Evolutionary conservation across 2,888 invertebrate genomes (phyloP).

Genomic region (Xylota sylvarum): DNA sequence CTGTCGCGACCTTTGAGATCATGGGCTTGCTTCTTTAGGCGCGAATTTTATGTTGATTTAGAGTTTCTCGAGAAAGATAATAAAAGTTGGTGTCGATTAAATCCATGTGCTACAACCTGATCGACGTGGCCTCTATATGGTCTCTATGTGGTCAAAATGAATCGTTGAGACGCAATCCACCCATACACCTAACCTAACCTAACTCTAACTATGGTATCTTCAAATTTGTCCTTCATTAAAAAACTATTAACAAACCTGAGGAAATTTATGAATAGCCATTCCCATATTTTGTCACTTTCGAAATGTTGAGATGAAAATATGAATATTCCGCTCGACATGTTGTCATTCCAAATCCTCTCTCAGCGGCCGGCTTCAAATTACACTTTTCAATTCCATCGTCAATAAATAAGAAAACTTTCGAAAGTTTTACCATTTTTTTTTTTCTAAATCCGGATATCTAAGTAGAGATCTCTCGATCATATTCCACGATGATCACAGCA

Average conservation of each 20-base stretch:
- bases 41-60: no score
- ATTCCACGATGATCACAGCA: slow-evolving; percentile 47
- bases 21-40: no score
- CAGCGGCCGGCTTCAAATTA: slow-evolving; percentile 37
- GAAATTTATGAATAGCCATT: slow-evolving; percentile 19
- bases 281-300: slow-evolving; percentile 51
- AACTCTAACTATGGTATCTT: not conserved
- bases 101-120: no score
- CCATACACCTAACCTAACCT: no score
- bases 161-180: no score
- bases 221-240: slow-evolving; percentile 22
- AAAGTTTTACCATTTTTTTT: slow-evolving; percentile 35
- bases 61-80: no score
- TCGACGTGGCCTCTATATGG: no score
- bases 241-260: not conserved
- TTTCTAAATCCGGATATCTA: slow-evolving; percentile 35
- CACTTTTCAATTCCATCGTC: slow-evolving; percentile 50
- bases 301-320: slow-evolving; percentile 16
- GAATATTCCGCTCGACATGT: slow-evolving; percentile 23
- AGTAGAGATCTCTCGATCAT: slow-evolving; percentile 49
- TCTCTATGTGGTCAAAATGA: no score
- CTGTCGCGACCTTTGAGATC: no score
- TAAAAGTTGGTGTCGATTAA: no score
- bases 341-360: slow-evolving; percentile 3
- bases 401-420: slow-evolving; percentile 49